Evolutionary conservation across 2,113 vertebrate genomes (phyloP).

Genomic region (Lepus timidus): DNA sequence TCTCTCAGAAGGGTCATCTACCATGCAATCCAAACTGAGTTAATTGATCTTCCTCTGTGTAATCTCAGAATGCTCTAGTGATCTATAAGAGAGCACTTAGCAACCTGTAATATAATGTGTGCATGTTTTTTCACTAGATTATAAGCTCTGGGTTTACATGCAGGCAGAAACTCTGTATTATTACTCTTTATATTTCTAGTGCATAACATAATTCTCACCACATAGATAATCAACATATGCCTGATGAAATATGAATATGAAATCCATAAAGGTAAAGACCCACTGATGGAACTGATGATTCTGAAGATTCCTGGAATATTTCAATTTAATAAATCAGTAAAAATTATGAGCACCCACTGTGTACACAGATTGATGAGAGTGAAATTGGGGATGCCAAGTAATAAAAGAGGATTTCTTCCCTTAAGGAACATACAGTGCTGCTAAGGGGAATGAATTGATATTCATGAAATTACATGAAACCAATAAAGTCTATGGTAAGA

Average conservation of each 20-base stretch:
- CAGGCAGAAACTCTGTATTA: not conserved
- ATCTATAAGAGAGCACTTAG: not conserved
- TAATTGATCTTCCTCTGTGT: not conserved
- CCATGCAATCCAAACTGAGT: not conserved
- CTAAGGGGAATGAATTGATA: not conserved
- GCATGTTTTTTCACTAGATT: not conserved
- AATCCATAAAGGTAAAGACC: not conserved
- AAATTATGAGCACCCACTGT: not conserved
- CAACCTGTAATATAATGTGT: not conserved
- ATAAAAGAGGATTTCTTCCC: not conserved
- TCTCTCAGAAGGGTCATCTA: not conserved
- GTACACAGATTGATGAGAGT: not conserved
- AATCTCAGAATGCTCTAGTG: not conserved
- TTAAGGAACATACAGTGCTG: not conserved
- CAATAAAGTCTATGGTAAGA: not conserved
- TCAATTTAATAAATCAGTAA: not conserved
- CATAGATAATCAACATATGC: not conserved
- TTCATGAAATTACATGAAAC: not conserved
- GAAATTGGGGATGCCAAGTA: not conserved
- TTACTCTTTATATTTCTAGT: not conserved
- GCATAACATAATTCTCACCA: not conserved
- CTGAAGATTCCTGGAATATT: not conserved
- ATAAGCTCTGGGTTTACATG: not conserved
- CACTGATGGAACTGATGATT: not conserved
- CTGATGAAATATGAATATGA: slow-evolving; percentile 37